Evolutionary conservation across 2,888 invertebrate genomes (phyloP), one percentile per base, ranked within the genome.

Genomic region (Heteropelma amictum): DNA sequence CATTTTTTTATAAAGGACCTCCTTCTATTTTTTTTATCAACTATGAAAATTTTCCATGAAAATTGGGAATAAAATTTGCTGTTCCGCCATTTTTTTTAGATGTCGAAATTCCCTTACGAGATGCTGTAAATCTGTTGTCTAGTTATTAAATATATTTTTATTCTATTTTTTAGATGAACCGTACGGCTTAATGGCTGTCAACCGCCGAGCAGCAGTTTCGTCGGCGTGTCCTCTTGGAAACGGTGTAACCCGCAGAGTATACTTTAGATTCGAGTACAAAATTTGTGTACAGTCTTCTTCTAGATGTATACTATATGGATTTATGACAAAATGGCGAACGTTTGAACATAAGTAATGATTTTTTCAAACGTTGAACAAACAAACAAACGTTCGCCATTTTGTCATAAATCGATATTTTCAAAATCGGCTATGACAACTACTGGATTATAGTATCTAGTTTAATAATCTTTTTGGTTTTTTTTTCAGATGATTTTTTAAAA

Each of bases 121-220:
- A 47, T 47, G 47, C 23, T 47, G 10, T 21, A 47, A 47, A 47
- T 23, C 19, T 47, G 1, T 23, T 47, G 23, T 47, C 47, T 47
- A 53, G 33, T 53, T 53, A 33, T 5, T 53, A 53, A 53, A 56
- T 40, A 56, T 56, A 56, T 58, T 45, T 45, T 60, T 45, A 6
- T 56, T 35, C 1, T 60, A 33, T 60, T 60, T 60, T 60, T 60
- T 45, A 33, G 45, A 60, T 60, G 30, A 45, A 45, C 60, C 60
- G 12, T 61, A 47, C 49, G 61, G 47, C 49, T 61, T 61, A 47
- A 61, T 61, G 10, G 61, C 47, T 61, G 33, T 58, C 58, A 58
- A 58, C 45, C 58, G 5, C 30, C 14, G 14, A 61, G 47, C 61
- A 47, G 19, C 61, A 61, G 49, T 10, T 61, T 49, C 61, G 35